These are phyloP conservation scores for Dione juno DNA, from an alignment of 2,888 invertebrate genomes.

Conservation along the genomic window DNA sequence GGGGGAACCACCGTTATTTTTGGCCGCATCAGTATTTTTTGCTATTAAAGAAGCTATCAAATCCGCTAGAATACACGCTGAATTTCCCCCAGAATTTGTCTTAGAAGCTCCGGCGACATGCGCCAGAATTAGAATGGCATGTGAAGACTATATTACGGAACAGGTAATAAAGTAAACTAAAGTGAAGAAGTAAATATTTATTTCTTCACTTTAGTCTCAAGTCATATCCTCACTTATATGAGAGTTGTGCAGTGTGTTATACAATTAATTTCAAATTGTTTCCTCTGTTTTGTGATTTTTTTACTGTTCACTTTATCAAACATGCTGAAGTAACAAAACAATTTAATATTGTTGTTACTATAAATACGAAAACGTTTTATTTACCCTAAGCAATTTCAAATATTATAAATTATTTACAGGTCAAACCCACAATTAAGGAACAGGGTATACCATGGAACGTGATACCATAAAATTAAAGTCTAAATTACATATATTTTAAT, in stretches of 20 bases:
- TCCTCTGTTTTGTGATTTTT: no score
- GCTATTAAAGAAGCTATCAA: slow-evolving; percentile 94
- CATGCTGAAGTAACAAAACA: no score
- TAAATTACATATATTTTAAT: not conserved
- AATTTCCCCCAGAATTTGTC: slow-evolving; percentile 82
- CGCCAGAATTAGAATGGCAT: slow-evolving; percentile 94
- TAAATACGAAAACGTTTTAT: no score
- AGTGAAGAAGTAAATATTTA: not conserved
- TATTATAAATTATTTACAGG: slow-evolving; percentile 70
- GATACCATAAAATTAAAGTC: slow-evolving; percentile 19
- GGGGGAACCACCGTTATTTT: slow-evolving; percentile 96
- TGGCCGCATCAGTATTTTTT: slow-evolving; percentile 92
- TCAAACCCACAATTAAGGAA: slow-evolving; percentile 79
- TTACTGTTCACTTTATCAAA: no score
- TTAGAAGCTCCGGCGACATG: slow-evolving; percentile 94
- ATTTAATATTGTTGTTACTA: no score
- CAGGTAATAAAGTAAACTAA: slow-evolving; percentile 81
- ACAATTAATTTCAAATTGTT: no score
- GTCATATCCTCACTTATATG: not conserved
- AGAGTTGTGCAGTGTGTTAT: no score
- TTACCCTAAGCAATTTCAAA: no score
- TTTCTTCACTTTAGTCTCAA: not conserved
- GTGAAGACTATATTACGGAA: slow-evolving; percentile 90
- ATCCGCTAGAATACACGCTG: slow-evolving; percentile 88
- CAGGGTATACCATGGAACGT: slow-evolving; percentile 86